Base-by-base conservation (phyloP, 2,113 vertebrate species). In the Pseudorhombus dupliciocellatus region DNA sequence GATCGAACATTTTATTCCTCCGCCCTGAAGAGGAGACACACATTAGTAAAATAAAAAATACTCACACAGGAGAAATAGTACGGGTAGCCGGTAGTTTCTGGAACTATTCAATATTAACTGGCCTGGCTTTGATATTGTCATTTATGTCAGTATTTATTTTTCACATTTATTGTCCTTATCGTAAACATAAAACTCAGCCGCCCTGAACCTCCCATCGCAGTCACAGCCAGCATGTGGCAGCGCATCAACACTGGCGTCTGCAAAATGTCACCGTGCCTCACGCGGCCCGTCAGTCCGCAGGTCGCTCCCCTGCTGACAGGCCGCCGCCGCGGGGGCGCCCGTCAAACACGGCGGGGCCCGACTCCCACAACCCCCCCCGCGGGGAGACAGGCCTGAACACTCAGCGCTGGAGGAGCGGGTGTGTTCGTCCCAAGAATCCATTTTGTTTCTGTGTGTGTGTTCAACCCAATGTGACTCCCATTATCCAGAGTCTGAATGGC, bases 241-340 rank as follows among this genome's bases (percentile, higher is more conserved):
- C 15, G 7, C 68, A 24, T 21, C 34, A 31, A 70, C 71, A 72
- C 66, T 69, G 34, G 62, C 55, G 53, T 84, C 79, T 83, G 85
- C 79, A 81, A 59, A 73, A 73, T 86, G 88, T 87, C 87, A 81
- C 42, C 6, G 11, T 55, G 72, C 34, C 62, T 77, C 66, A 69
- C 21, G 11, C 11, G 46, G 37, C 20, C 28, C 67, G 68, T 82
- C 82, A 53, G 72, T 83, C 66, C n/a, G 6, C 73, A 46, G 78
- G 64, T 75, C 57, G n/a, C 50, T 59, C 73, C 63, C 14, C 60
- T 7, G 56, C 70, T 51, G 65, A 66, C 61, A 75, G 73, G 54
- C 30, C 5, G 1, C 30, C 5, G 1, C 53, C 58, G 70, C 60
- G 66, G 66, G 76, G 68, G 30, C 20, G 55, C 7, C 25, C 18